Percentiles rank a stretch among this genome's conserved stretches.
Evolutionary conservation across 1,140 invertebrate genomes (phyloP).

Genomic region (Cardiocondyla obscurior): DNA sequence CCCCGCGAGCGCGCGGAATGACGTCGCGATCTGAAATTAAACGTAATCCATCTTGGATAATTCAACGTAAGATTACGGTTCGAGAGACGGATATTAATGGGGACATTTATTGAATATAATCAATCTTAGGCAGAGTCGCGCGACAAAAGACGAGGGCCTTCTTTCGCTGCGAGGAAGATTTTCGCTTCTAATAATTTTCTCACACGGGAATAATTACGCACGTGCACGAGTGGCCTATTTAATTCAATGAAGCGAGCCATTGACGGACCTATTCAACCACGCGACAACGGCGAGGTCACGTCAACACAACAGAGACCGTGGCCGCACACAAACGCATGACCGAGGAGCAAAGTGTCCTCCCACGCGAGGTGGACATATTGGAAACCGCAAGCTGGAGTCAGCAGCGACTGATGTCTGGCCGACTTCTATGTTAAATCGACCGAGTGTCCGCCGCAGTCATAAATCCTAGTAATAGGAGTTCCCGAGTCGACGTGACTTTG

Average conservation of each 20-base stretch:
- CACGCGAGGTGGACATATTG: slow-evolving; percentile 39
- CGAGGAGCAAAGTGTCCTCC: slow-evolving; percentile 37
- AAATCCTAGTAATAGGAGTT: slow-evolving; percentile 10
- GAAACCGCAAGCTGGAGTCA: slow-evolving; percentile 11
- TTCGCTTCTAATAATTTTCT: slow-evolving; percentile 38
- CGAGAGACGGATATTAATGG: slow-evolving; percentile 19
- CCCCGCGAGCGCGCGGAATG: neutral
- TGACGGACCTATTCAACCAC: slow-evolving; percentile 76
- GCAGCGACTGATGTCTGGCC: slow-evolving; percentile 42
- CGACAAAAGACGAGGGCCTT: neutral
- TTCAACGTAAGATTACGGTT: neutral
- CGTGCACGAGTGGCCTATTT: slow-evolving; percentile 75
- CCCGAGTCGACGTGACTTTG: neutral
- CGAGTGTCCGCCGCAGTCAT: neutral
- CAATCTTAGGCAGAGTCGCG: neutral
- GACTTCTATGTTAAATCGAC: slow-evolving; percentile 18
- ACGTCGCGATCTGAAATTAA: neutral
- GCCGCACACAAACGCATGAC: slow-evolving; percentile 3
- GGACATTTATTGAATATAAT: slow-evolving; percentile 4
- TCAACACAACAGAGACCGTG: slow-evolving; percentile 40
- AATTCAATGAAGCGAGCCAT: slow-evolving; percentile 78
- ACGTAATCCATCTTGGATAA: slow-evolving; percentile 8
- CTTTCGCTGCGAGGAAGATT: neutral
- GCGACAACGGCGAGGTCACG: slow-evolving; percentile 50
- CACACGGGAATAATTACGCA: slow-evolving; percentile 64